These are phyloP conservation scores for Oscheius sp. DNA, from an alignment of 2,888 invertebrate genomes.

Conservation along the genomic window DNA sequence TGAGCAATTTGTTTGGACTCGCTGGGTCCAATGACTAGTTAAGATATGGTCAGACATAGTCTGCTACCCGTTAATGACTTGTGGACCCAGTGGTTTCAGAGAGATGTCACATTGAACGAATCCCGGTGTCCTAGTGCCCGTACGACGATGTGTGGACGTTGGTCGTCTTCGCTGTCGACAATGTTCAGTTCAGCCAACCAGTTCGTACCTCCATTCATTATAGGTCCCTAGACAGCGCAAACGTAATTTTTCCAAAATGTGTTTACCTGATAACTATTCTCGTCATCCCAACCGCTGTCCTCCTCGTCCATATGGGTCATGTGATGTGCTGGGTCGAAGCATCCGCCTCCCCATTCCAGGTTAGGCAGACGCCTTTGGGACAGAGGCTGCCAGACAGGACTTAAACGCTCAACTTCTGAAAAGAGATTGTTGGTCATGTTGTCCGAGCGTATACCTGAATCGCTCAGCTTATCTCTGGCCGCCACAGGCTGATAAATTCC, in stretches of 20 bases:
- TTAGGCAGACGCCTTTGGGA: constrained; percentile 54
- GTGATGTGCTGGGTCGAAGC: constrained; percentile 42
- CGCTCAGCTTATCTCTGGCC: constrained; percentile 22
- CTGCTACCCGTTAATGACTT: background rate
- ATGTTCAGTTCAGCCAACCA: constrained; percentile 67
- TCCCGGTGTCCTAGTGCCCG: constrained; percentile 23
- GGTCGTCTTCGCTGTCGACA: constrained; percentile 46
- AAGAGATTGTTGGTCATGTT: constrained; percentile 20
- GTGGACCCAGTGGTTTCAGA: background rate
- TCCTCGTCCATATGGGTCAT: constrained; percentile 59
- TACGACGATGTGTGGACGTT: constrained; percentile 16
- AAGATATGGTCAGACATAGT: constrained; percentile 17
- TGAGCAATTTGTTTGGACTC: constrained; percentile 26
- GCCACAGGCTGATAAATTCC: constrained; percentile 35
- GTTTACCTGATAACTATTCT: constrained; percentile 21
- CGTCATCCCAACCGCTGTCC: constrained; percentile 64
- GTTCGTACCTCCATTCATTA: constrained; percentile 39
- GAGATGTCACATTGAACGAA: constrained; percentile 29
- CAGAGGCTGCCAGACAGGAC: constrained; percentile 62
- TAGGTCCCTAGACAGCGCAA: constrained; percentile 8
- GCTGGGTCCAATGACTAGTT: constrained; percentile 4
- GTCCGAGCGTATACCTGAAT: constrained; percentile 2
- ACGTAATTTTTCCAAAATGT: background rate
- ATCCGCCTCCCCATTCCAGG: constrained; percentile 49
- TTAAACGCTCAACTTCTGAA: constrained; percentile 41